Base-by-base conservation (phyloP, 2,888 invertebrate species). In the Dyspetes luteomarginatus region DNA sequence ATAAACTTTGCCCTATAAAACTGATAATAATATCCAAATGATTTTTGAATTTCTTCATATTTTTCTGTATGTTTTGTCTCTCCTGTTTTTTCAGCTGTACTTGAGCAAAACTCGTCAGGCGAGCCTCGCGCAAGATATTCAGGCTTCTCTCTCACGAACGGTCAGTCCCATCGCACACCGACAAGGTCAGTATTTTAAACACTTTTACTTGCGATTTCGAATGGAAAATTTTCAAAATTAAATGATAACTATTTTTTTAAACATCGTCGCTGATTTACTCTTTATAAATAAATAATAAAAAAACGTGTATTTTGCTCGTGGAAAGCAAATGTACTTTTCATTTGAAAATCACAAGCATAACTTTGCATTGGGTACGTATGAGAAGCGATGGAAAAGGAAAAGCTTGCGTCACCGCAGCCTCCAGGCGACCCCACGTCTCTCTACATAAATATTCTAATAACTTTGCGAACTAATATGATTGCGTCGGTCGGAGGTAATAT, bases 71-170 rank as follows among this genome's bases (percentile, higher is more conserved):
- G n/a, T n/a, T n/a, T n/a, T n/a, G 50, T 64, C 64, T 73, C 28
- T 62, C 50, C 7, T n/a, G n/a, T n/a, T 83, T 81, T 90, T 89
- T 19, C 88, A 91, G 91, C 84, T 90, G 67, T 91, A 90, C 82
- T 86, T 91, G 86, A 91, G 89, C 87, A 91, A 90, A 87, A 84
- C 88, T 67, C 90, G 91, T 50, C 90, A 89, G 78, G 82, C 85
- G 67, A 82, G 82, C 67, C 85, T 89, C 62, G 83, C 86, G 75
- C 85, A 87, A 76, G 85, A 86, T 77, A 84, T 88, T 76, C 88
- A 87, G 79, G 82, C 82, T 79, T 81, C 88, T 87, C 84, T 89
- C 84, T 64, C 86, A 81, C 88, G 85, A 86, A 86, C 88, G 84
- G 88, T 87, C 81, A 86, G 87, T 84, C 83, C 88, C 86, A 88